These are phyloP conservation scores for Drosophila birchii DNA, from an alignment of 2,888 invertebrate species.

Conservation along the genomic window DNA sequence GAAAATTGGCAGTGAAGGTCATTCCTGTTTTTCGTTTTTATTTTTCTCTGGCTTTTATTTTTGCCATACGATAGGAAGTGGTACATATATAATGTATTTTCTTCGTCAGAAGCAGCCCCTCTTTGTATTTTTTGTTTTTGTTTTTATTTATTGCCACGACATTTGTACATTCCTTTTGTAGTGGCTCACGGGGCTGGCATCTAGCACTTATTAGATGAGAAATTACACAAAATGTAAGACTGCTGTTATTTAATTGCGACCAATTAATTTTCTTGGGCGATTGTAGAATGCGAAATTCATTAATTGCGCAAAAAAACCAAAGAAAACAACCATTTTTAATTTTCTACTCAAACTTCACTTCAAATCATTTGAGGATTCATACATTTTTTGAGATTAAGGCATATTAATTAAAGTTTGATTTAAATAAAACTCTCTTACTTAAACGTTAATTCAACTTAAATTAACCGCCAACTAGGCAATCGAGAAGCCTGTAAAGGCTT, in stretches of 20 bases:
- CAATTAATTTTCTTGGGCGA: slow-evolving; percentile 61
- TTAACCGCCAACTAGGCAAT: background rate
- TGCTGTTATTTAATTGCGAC: slow-evolving; percentile 71
- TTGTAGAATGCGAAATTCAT: slow-evolving; percentile 25
- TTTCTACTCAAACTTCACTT: background rate
- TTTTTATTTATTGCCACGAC: slow-evolving; percentile 75
- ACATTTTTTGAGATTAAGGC: no score
- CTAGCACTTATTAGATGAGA: slow-evolving; percentile 59
- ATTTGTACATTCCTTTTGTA: slow-evolving; percentile 72
- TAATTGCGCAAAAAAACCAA: slow-evolving; percentile 2
- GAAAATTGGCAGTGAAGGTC: slow-evolving; percentile 64
- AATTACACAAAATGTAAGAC: slow-evolving; percentile 66
- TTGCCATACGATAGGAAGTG: slow-evolving; percentile 62
- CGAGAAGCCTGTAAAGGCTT: background rate
- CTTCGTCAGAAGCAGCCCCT: slow-evolving; percentile 33
- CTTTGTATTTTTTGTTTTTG: background rate
- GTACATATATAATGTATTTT: background rate
- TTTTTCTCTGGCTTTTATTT: slow-evolving; percentile 4
- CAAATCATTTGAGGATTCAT: background rate
- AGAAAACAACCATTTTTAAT: background rate
- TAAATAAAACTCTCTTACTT: background rate
- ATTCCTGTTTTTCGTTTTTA: slow-evolving; percentile 38
- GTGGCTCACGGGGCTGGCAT: slow-evolving; percentile 53
- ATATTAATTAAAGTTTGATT: background rate
- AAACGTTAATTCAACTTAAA: background rate